A percentile compares a stretch with the other conserved stretches of the same genome.
Evolutionary conservation across 2,113 vertebrate species (phyloP).

Genomic region (Antennarius striatus): DNA sequence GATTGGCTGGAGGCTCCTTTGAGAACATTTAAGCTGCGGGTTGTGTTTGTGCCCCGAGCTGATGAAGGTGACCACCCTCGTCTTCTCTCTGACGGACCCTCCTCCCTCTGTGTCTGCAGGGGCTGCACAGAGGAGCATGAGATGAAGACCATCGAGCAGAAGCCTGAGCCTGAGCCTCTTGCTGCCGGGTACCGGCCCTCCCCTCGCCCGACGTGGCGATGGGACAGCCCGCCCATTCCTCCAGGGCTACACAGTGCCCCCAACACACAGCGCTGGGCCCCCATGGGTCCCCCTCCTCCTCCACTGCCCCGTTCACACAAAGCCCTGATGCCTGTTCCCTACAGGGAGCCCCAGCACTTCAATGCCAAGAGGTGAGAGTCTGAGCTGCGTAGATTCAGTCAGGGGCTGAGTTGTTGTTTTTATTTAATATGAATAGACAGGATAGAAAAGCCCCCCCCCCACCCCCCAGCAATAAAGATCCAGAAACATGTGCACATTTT

Average conservation of each 20-base stretch:
- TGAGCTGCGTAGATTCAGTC: neutral
- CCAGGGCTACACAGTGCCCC: slow-evolving; percentile 76
- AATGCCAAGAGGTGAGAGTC: slow-evolving; percentile 84
- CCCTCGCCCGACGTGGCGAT: slow-evolving; percentile 85
- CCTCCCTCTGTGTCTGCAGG: slow-evolving; percentile 68
- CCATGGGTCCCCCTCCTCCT: slow-evolving; percentile 66
- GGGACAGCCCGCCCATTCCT: slow-evolving; percentile 83
- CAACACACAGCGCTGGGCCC: slow-evolving; percentile 80
- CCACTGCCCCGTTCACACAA: slow-evolving; percentile 81
- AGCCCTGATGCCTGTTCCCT: slow-evolving; percentile 75
- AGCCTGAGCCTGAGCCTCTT: slow-evolving; percentile 82
- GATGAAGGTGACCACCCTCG: neutral
- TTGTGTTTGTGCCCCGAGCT: neutral
- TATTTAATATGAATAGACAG: too few relatives aligned
- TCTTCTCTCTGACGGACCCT: neutral
- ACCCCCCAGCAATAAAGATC: too few relatives aligned
- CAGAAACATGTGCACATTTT: too few relatives aligned
- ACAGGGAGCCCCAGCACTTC: slow-evolving; percentile 85
- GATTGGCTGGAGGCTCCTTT: neutral
- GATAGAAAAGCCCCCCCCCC: too few relatives aligned
- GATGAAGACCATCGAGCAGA: slow-evolving; percentile 85
- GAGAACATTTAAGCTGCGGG: neutral
- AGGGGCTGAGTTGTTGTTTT: too few relatives aligned
- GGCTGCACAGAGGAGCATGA: slow-evolving; percentile 90
- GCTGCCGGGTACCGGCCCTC: slow-evolving; percentile 80